A percentile compares a stretch with the other conserved stretches of the same genome.
phyloP scores from a whole-genome alignment of 1,140 invertebrate species.

The Papilio polyxenes region DNA sequence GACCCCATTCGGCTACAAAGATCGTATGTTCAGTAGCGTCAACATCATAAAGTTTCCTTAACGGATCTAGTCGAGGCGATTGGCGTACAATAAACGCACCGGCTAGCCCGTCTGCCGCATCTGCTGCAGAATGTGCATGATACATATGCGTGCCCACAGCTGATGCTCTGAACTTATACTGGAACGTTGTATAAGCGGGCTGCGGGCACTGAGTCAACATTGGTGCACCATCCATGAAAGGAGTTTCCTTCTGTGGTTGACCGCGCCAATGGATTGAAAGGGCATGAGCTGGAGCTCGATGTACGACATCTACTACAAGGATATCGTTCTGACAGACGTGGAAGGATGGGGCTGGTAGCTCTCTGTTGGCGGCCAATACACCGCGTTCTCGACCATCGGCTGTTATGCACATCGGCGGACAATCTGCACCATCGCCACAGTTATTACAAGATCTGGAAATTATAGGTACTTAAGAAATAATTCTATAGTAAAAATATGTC shows the following conservation, averaged over 20 bases:
- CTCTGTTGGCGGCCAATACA: constrained; percentile 89
- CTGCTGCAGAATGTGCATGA: constrained; percentile 87
- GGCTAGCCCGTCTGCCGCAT: constrained; percentile 88
- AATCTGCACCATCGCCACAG: constrained; percentile 83
- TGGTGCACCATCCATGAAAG: constrained; percentile 92
- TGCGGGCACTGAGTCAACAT: constrained; percentile 93
- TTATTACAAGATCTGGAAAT: constrained; percentile 82
- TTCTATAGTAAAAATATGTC: neutral
- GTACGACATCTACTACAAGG: constrained; percentile 90
- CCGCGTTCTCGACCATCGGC: constrained; percentile 86
- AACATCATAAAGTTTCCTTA: constrained; percentile 86
- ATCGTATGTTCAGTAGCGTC: constrained; percentile 89
- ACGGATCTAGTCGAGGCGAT: constrained; percentile 84
- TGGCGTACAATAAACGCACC: constrained; percentile 90
- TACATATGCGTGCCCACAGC: constrained; percentile 88
- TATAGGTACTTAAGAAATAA: neutral
- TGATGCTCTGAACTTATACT: constrained; percentile 89
- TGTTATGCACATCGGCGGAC: constrained; percentile 84
- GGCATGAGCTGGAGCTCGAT: constrained; percentile 86
- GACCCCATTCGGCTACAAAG: constrained; percentile 87
- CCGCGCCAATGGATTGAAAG: constrained; percentile 92
- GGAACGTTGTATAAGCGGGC: constrained; percentile 89
- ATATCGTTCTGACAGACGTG: constrained; percentile 94
- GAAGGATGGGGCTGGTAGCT: constrained; percentile 90
- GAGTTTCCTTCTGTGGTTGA: constrained; percentile 87